Evolutionary conservation across 2,888 invertebrate species (phyloP).

Genomic region (Mythimna pallens): DNA sequence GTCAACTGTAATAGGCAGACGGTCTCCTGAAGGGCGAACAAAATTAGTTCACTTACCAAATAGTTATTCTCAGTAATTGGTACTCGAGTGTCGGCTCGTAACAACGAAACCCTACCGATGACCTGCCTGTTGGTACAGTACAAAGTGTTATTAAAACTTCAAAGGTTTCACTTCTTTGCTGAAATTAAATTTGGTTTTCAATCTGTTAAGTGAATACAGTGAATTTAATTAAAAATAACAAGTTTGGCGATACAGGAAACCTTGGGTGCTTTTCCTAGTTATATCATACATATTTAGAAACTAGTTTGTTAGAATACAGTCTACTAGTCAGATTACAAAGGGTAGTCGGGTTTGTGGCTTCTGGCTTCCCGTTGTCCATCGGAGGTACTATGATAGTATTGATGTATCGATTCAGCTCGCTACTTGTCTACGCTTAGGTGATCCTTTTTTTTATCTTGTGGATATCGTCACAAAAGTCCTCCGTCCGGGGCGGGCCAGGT

Average conservation of each 20-base stretch:
- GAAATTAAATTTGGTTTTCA: constrained; percentile 33
- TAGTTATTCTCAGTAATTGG: constrained; percentile 25
- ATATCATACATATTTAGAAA: too few species aligned
- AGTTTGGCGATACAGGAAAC: constrained; percentile 2
- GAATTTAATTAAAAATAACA: constrained; percentile 22
- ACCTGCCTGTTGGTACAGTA: not conserved
- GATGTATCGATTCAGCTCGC: too few species aligned
- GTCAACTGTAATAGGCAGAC: not conserved
- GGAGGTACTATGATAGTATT: too few species aligned
- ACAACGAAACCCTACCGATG: constrained; percentile 8
- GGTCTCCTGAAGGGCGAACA: constrained; percentile 8
- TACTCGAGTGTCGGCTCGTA: not conserved
- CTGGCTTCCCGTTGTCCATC: not conserved
- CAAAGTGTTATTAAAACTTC: constrained; percentile 5
- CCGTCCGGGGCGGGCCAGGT: too few species aligned
- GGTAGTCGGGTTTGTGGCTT: not conserved
- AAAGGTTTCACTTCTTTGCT: constrained; percentile 17
- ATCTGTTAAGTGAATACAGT: not conserved
- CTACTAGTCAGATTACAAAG: not conserved
- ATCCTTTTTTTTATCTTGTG: too few species aligned
- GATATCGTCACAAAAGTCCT: too few species aligned
- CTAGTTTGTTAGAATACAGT: too few species aligned
- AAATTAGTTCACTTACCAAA: constrained; percentile 5
- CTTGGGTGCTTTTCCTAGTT: not conserved
- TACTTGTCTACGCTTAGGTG: too few species aligned